Evolutionary conservation across 2,888 invertebrate genomes (phyloP).

Genomic region (Campoplex capitator): DNA sequence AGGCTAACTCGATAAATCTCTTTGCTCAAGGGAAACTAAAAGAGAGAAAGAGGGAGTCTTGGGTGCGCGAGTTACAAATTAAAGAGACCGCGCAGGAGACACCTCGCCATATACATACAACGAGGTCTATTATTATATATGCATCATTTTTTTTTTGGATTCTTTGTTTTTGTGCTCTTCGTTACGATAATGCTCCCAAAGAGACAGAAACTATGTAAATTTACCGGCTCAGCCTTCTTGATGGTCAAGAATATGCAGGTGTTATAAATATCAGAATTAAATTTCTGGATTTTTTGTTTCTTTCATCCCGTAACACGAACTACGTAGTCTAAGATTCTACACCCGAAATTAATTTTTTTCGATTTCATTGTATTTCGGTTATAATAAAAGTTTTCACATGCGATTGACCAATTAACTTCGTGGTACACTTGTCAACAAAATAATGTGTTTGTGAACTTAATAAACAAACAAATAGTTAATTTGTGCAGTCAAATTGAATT

Average conservation of each 20-base stretch:
- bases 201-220: conserved; percentile 6
- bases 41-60: conserved; percentile 61
- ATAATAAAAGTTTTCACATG: too few species aligned
- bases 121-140: conserved; percentile 34
- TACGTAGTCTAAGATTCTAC: not conserved
- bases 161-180: conserved; percentile 7
- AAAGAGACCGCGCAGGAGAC: conserved; percentile 67
- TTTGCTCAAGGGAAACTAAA: conserved; percentile 58
- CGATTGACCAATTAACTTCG: too few species aligned
- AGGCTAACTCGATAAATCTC: conserved; percentile 69
- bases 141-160: not conserved
- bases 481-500: not conserved
- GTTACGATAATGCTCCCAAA: conserved; percentile 3
- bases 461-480: not conserved
- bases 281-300: not conserved
- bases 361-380: not conserved
- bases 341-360: not conserved
- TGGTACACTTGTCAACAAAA: too few species aligned
- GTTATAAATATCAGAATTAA: not conserved
- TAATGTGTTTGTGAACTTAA: not conserved
- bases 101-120: conserved; percentile 50
- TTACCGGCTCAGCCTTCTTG: not conserved
- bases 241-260: not conserved
- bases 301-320: not conserved
- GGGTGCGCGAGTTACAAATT: conserved; percentile 69